Evolutionary conservation across 2,797 vertebrate species (phyloP), one percentile per base, ranked within the genome.

Genomic region (Platyrinchus mystaceus): DNA sequence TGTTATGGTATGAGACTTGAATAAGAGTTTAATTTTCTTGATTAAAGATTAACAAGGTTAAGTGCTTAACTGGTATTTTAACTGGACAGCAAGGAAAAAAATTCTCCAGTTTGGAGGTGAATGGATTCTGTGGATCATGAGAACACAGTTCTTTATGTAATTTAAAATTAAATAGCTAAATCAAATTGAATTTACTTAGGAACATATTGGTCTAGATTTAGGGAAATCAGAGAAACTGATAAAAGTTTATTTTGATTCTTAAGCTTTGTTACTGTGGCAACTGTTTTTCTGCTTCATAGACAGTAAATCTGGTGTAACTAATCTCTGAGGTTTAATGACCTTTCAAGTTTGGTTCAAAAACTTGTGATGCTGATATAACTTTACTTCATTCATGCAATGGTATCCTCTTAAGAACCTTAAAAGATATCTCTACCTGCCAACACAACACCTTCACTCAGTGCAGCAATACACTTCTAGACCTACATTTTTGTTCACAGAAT

Each of bases 21-120:
- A 62, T 34, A 81, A 44, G 34, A 69, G 27, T 79, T 94, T 82
- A 36, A 84, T 79, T 89, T 90, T 93, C 68, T 60, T 89, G 43
- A 87, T 76, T 87, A 90, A 94, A 84, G 70, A 78, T 79, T 84
- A 89, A 68, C 24, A 76, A 79, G 47, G 20, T 84, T 79, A 89
- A 73, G 28, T 76, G 59, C 47, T 87, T 93, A 90, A 90, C n/a
- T 87, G 56, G 6, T 69, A 63, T 55, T 87, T 92, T 76, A 83
- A 55, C 47, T 69, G 47, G n/a, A 67, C n/a, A 90, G 24, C 36
- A 92, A 90, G 12, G 23, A 90, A 14, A 84, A 22, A 90, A 90
- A 82, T 69, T 71, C 62, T 90, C 23, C 5, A 4, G 28, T 66
- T 92, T 70, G 16, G 19, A 78, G 14, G 5, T 75, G 41, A 84